These are phyloP conservation scores for Tamandua tetradactyla DNA, from an alignment of 2,797 vertebrate species.

Conservation along the genomic window DNA sequence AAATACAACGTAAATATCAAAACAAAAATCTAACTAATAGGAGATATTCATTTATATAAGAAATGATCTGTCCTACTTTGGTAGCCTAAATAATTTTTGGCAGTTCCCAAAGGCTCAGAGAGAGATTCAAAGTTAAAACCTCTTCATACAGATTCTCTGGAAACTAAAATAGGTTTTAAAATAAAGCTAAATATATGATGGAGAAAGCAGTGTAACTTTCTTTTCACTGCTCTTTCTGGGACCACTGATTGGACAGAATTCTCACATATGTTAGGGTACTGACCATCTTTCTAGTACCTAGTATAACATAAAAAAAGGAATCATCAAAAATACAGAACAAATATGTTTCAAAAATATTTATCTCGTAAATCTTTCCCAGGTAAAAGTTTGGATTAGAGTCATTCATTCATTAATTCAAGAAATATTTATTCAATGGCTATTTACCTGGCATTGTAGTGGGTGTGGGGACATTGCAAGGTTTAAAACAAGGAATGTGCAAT, in stretches of 20 bases:
- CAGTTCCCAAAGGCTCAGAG: background rate
- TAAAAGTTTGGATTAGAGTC: background rate
- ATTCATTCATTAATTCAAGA: background rate
- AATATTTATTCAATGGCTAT: background rate
- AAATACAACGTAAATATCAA: background rate
- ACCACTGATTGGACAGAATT: background rate
- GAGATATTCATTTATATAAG: background rate
- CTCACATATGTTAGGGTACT: background rate
- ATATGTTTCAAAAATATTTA: background rate
- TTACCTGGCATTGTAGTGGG: background rate
- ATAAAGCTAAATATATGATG: background rate
- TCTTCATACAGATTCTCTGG: background rate
- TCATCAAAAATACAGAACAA: background rate
- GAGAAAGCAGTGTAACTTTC: background rate
- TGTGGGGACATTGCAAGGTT: background rate
- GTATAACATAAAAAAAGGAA: background rate
- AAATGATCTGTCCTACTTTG: background rate
- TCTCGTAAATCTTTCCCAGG: background rate
- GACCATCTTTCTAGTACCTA: background rate
- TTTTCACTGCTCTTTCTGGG: background rate
- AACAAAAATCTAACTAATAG: background rate
- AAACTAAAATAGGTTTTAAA: background rate
- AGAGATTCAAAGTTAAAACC: constrained; percentile 20
- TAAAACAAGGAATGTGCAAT: background rate
- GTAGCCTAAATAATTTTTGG: background rate